These are phyloP conservation scores for Hemaris fuciformis DNA, from an alignment of 2,888 invertebrate species.

Conservation along the genomic window DNA sequence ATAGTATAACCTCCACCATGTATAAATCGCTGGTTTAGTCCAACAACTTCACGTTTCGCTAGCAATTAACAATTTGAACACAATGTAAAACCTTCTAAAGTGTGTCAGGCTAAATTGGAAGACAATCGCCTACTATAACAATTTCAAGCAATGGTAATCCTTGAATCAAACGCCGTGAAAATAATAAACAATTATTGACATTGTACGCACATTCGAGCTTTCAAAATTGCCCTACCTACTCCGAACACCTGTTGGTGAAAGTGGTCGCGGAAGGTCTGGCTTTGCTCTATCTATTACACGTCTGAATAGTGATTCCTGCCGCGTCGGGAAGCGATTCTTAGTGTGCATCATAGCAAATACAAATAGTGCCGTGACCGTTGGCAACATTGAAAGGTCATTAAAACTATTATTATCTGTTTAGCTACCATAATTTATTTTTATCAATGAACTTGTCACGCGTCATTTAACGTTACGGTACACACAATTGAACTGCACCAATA, in stretches of 20 bases:
- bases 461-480: conserved; percentile 50
- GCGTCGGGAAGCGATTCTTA: conserved; percentile 1
- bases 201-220: conserved; percentile 39
- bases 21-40: background rate
- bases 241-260: conserved; percentile 27
- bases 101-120: conserved; percentile 45
- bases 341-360: background rate
- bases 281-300: conserved; percentile 2
- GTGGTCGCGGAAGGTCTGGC: conserved; percentile 13
- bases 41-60: conserved; percentile 34
- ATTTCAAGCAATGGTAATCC: conserved; percentile 34
- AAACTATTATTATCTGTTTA: conserved; percentile 43
- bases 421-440: conserved; percentile 59
- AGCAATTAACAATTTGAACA: conserved; percentile 41
- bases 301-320: background rate
- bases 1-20: background rate
- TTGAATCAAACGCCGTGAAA: conserved; percentile 39
- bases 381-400: conserved; percentile 57
- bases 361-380: conserved; percentile 19
- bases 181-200: conserved; percentile 42
- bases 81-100: conserved; percentile 45
- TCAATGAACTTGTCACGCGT: conserved; percentile 72
- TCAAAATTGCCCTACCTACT: conserved; percentile 20
- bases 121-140: conserved; percentile 44
- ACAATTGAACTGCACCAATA: background rate